These are phyloP conservation scores for Ceramica pisi DNA, from an alignment of 2,888 invertebrate species.

Conservation along the genomic window DNA sequence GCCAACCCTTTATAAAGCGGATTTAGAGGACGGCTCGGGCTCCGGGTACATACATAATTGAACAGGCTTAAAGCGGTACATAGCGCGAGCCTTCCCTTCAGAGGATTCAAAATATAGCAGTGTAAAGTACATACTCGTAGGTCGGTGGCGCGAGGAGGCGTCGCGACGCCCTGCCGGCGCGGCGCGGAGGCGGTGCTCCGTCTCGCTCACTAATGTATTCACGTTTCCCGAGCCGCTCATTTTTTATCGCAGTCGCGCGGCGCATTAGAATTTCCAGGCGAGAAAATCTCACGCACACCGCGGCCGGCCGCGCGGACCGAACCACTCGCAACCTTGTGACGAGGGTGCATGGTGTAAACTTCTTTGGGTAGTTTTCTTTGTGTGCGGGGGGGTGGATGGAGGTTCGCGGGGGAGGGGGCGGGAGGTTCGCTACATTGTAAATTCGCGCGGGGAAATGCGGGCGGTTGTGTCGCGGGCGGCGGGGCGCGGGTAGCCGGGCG, in stretches of 20 bases:
- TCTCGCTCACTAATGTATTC: constrained; percentile 89
- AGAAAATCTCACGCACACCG: constrained; percentile 88
- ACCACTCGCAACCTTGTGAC: constrained; percentile 39
- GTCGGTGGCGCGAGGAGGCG: constrained; percentile 49
- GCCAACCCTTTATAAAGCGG: constrained; percentile 43
- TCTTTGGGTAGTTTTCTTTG: constrained; percentile 26
- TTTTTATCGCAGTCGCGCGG: constrained; percentile 90
- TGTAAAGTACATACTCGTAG: constrained; percentile 84
- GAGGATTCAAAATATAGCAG: constrained; percentile 84
- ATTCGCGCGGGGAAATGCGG: constrained; percentile 79
- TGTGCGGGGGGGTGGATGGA: constrained; percentile 59
- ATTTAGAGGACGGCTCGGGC: constrained; percentile 12
- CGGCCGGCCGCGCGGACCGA: constrained; percentile 28
- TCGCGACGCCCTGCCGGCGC: constrained; percentile 62
- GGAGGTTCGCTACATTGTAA: constrained; percentile 83
- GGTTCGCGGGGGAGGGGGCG: constrained; percentile 69
- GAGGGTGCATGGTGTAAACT: constrained; percentile 23
- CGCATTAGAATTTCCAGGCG: constrained; percentile 90
- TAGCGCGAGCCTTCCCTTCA: constrained; percentile 79
- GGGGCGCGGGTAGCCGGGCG: constrained; percentile 46
- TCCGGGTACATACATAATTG: constrained; percentile 77
- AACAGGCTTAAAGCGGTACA: constrained; percentile 76
- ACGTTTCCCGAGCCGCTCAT: constrained; percentile 88
- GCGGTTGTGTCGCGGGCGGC: constrained; percentile 50
- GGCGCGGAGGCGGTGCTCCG: constrained; percentile 72